Percentiles rank a stretch among this genome's conserved stretches.
Evolutionary conservation across 1,140 invertebrate species (phyloP).

Genomic region (Formica exsecta): DNA sequence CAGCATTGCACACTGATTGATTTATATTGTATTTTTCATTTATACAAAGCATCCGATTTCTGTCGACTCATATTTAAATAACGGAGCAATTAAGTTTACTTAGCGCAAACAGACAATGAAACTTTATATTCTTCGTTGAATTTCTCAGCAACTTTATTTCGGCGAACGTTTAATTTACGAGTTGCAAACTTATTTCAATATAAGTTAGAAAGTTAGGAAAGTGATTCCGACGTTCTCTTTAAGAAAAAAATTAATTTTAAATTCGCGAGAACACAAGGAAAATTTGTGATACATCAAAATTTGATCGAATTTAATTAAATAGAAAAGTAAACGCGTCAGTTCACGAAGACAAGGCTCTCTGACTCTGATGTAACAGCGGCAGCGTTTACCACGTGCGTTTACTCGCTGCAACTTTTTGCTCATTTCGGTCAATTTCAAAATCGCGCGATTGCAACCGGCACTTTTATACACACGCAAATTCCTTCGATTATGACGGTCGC

Average conservation of each 20-base stretch:
- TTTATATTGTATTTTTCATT: neutral
- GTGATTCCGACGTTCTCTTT: neutral
- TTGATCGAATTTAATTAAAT: neutral
- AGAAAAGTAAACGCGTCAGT: neutral
- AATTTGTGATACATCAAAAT: neutral
- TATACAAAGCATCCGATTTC: neutral
- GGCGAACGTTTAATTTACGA: too few relatives aligned
- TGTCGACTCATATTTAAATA: too few relatives aligned
- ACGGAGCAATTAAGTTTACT: too few relatives aligned
- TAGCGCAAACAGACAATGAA: too few relatives aligned
- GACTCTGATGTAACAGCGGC: neutral
- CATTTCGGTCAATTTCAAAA: slow-evolving; percentile 64
- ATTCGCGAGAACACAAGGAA: too few relatives aligned
- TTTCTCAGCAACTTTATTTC: too few relatives aligned
- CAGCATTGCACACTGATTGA: neutral
- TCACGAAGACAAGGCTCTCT: neutral
- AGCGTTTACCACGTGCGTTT: neutral
- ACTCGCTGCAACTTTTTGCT: neutral
- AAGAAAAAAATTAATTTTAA: too few relatives aligned
- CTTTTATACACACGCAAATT: slow-evolving; percentile 62
- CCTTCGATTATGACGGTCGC: slow-evolving; percentile 61
- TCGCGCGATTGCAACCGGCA: slow-evolving; percentile 35
- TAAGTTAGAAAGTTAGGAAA: too few relatives aligned
- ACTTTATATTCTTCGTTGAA: too few relatives aligned
- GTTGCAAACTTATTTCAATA: too few relatives aligned